Percentiles rank a stretch among this genome's conserved stretches.
Evolutionary conservation across 2,797 vertebrate species (phyloP).

Genomic region (Glossophaga mutica): DNA sequence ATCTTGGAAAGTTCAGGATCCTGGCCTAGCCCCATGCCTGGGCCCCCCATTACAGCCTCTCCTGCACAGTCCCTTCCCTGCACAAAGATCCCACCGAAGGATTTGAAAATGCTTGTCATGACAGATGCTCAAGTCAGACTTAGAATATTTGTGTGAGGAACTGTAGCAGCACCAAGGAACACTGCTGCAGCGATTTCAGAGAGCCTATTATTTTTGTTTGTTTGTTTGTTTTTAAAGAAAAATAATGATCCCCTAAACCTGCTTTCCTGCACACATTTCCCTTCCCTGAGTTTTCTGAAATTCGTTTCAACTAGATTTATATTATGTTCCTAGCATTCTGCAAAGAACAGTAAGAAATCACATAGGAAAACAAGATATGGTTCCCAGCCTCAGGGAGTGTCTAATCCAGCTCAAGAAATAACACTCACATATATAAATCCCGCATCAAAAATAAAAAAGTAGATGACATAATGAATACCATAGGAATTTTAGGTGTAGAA

Average conservation of each 20-base stretch:
- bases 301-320: neutral
- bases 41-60: neutral
- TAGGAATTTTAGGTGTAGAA: neutral
- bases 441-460: neutral
- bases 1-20: neutral
- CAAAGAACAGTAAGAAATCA: neutral
- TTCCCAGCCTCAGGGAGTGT: neutral
- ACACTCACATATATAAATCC: neutral
- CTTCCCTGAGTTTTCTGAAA: slow-evolving; percentile 21
- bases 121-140: neutral
- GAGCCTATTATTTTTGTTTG: neutral
- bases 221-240: slow-evolving; percentile 11
- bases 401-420: neutral
- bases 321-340: neutral
- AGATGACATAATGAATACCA: neutral
- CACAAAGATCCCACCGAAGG: neutral
- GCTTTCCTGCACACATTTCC: neutral
- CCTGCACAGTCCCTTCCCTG: neutral
- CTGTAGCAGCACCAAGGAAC: neutral
- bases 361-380: neutral
- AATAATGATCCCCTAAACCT: neutral
- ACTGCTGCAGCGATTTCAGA: neutral
- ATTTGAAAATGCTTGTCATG: neutral
- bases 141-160: neutral
- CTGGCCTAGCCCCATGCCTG: neutral